A percentile compares a stretch with the other conserved stretches of the same genome.
Evolutionary conservation across 2,113 vertebrate species (phyloP).

Genomic region (Parus major): DNA sequence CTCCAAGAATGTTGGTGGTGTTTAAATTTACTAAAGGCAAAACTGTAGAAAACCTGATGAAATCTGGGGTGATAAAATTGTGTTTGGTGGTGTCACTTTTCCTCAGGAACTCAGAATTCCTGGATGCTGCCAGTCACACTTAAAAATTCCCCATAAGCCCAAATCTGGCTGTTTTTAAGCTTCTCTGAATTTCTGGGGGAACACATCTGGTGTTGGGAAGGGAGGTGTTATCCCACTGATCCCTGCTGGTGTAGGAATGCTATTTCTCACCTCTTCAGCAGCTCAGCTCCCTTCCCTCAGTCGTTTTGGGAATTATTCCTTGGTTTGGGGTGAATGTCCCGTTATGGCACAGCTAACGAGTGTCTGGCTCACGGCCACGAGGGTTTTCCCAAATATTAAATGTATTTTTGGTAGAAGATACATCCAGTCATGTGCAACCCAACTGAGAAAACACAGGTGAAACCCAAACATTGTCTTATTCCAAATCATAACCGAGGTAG

Average conservation of each 20-base stretch:
- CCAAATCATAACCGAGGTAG: accelerated
- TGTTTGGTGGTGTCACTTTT: not conserved
- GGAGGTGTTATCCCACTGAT: not conserved
- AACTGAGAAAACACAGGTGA: not conserved
- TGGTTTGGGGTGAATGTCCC: accelerated
- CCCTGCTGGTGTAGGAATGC: accelerated
- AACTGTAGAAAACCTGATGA: not conserved
- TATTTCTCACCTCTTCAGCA: not conserved
- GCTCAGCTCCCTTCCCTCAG: accelerated
- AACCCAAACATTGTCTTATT: accelerated
- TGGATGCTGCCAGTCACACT: accelerated
- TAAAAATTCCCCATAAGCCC: not conserved
- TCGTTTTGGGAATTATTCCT: not conserved
- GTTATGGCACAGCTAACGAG: accelerated
- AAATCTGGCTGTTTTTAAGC: not conserved
- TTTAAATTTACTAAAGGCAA: not conserved
- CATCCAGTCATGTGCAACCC: accelerated
- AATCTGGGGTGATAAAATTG: accelerated
- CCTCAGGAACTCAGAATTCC: not conserved
- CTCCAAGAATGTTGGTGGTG: not conserved
- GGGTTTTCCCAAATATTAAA: not conserved
- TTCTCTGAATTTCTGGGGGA: accelerated
- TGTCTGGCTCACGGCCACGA: accelerated
- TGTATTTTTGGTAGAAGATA: not conserved
- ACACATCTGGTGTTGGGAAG: accelerated